Conservation (phyloP, 35 echinoderm and acorn worm genomes). For the Anneissia japonica region DNA sequence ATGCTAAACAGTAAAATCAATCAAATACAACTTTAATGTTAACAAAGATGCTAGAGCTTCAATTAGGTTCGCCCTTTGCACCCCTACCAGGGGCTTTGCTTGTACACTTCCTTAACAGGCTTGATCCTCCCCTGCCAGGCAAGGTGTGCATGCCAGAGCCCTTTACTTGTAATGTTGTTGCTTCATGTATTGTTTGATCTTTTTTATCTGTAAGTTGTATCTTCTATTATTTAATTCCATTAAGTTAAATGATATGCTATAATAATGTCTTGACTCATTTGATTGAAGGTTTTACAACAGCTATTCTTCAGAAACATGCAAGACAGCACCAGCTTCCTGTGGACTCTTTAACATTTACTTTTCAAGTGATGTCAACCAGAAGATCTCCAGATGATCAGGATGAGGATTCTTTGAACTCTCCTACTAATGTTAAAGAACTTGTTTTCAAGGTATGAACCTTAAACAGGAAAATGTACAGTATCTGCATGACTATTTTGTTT, state of each 20-base stretch:
- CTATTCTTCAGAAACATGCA: constrained; percentile 96
- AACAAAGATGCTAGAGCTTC: too few relatives aligned
- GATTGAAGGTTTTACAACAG: constrained; percentile 80
- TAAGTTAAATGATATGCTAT: background rate
- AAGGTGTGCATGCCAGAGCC: background rate
- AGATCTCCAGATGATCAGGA: constrained; percentile 53
- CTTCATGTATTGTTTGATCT: background rate
- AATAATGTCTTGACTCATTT: background rate
- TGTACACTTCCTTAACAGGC: background rate
- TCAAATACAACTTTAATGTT: too few relatives aligned
- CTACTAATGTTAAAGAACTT: constrained; percentile 53
- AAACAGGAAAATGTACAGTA: background rate
- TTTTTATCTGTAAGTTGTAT: background rate
- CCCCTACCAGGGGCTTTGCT: background rate
- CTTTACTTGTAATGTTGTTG: background rate
- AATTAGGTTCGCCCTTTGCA: too few relatives aligned
- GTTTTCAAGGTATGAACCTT: constrained; percentile 66
- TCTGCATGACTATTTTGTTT: background rate
- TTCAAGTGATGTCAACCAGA: constrained; percentile 51
- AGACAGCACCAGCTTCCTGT: constrained; percentile 70
- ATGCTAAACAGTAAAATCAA: too few relatives aligned
- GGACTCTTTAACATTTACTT: constrained; percentile 79
- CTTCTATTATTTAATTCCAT: background rate
- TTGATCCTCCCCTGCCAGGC: background rate
- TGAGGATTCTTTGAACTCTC: constrained; percentile 51